These are phyloP conservation scores for Andrena praecox DNA, from an alignment of 2,888 invertebrate genomes.

Conservation along the genomic window DNA sequence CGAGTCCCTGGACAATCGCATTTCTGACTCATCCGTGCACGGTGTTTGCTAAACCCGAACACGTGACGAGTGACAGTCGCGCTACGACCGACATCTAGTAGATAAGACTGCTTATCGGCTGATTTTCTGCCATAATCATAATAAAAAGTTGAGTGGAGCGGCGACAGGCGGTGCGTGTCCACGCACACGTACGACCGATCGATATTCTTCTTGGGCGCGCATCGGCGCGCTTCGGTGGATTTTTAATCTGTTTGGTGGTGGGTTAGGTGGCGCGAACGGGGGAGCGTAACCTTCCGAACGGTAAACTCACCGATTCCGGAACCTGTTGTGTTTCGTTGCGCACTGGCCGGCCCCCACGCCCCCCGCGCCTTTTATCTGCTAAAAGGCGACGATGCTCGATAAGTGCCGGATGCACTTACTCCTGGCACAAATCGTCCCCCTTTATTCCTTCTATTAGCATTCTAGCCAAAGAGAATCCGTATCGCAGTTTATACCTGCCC, in stretches of 20 bases:
- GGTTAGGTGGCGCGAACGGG: slow-evolving; percentile 42
- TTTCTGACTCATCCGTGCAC: background rate
- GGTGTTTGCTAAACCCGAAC: background rate
- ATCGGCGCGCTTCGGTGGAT: slow-evolving; percentile 37
- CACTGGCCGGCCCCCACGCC: background rate
- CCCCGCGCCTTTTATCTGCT: slow-evolving; percentile 1
- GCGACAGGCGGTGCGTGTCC: slow-evolving; percentile 28
- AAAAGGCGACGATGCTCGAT: background rate
- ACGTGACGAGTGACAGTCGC: background rate
- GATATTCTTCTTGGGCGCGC: slow-evolving; percentile 52
- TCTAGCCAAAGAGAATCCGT: background rate
- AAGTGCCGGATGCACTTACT: background rate
- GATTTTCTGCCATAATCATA: slow-evolving; percentile 28
- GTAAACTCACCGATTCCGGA: slow-evolving; percentile 47
- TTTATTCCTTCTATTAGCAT: background rate
- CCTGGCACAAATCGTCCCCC: background rate
- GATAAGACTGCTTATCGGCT: slow-evolving; percentile 33
- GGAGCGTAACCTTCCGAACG: slow-evolving; percentile 42
- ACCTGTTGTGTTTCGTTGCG: slow-evolving; percentile 22
- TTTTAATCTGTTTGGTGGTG: slow-evolving; percentile 31
- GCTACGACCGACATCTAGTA: background rate
- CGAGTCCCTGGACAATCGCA: no score
- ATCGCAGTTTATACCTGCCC: background rate
- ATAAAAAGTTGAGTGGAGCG: slow-evolving; percentile 8
- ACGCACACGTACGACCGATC: slow-evolving; percentile 60